These are phyloP conservation scores for Scleropages formosus DNA, from an alignment of 2,797 vertebrate species.

Conservation along the genomic window DNA sequence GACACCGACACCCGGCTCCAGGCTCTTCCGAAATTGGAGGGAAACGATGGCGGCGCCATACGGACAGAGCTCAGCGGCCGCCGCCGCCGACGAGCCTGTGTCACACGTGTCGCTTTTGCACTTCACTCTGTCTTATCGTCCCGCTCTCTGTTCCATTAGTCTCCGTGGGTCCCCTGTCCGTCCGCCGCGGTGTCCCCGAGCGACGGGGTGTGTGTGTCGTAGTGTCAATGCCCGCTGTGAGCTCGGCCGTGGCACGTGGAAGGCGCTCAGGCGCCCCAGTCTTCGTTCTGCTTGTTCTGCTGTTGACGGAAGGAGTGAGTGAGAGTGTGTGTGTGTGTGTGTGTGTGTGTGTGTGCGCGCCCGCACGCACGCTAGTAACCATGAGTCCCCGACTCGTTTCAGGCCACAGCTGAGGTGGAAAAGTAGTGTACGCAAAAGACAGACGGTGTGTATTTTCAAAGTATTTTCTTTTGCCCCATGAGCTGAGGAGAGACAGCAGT, in stretches of 20 bases:
- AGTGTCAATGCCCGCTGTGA: too few relatives aligned
- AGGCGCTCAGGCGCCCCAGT: not conserved
- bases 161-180: constrained; percentile 1
- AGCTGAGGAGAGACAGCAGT: too few relatives aligned
- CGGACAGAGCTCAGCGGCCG: constrained; percentile 10
- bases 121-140: constrained; percentile 11
- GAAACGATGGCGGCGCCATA: not conserved
- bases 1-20: constrained; percentile 7
- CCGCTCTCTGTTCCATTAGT: not conserved
- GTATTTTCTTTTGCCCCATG: not conserved
- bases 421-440: too few relatives aligned
- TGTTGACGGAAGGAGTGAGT: not conserved
- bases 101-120: constrained; percentile 2
- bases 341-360: too few relatives aligned
- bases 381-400: too few relatives aligned
- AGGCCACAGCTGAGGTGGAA: too few relatives aligned
- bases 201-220: not conserved
- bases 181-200: constrained; percentile 11
- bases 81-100: constrained; percentile 19
- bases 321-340: too few relatives aligned
- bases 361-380: too few relatives aligned
- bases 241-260: too few relatives aligned
- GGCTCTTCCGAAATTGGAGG: constrained; percentile 1
- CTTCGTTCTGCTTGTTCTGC: not conserved
- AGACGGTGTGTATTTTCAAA: too few relatives aligned